Conservation (phyloP, 2,888 invertebrate genomes). For the Cheilosia vernalis region DNA sequence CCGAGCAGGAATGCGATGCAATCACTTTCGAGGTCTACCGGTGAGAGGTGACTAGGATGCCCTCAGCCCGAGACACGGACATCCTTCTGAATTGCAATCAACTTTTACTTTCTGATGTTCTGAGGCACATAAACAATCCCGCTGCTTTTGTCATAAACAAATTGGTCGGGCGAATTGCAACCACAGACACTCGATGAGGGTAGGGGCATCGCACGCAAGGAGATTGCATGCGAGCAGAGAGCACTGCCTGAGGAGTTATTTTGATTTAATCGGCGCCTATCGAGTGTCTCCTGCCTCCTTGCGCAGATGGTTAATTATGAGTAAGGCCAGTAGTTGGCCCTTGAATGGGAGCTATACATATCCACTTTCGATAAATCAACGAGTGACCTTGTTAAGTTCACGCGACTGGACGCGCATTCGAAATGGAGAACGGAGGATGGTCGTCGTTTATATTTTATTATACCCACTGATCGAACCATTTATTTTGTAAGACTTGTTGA, state of each 20-base stretch:
- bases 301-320: conserved; percentile 44
- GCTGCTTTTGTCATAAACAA: conserved; percentile 55
- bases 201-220: neutral
- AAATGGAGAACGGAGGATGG: conserved; percentile 37
- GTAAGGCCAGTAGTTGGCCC: conserved; percentile 14
- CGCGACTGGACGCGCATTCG: conserved; percentile 22
- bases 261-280: conserved; percentile 24
- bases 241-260: conserved; percentile 4
- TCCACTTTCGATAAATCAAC: conserved; percentile 44
- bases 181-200: neutral
- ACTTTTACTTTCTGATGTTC: conserved; percentile 67
- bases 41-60: conserved; percentile 55
- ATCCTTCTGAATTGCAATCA: conserved; percentile 60
- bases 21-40: conserved; percentile 71
- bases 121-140: conserved; percentile 48
- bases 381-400: conserved; percentile 60
- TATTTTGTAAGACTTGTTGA: conserved; percentile 38
- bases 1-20: conserved; percentile 53
- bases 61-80: conserved; percentile 16
- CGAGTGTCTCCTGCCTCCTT: neutral
- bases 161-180: conserved; percentile 31
- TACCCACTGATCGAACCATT: conserved; percentile 15
- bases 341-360: neutral
- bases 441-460: neutral
- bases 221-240: neutral